Evolutionary conservation across 2,888 invertebrate species (phyloP).

Genomic region (Nephrotoma guestfalica): DNA sequence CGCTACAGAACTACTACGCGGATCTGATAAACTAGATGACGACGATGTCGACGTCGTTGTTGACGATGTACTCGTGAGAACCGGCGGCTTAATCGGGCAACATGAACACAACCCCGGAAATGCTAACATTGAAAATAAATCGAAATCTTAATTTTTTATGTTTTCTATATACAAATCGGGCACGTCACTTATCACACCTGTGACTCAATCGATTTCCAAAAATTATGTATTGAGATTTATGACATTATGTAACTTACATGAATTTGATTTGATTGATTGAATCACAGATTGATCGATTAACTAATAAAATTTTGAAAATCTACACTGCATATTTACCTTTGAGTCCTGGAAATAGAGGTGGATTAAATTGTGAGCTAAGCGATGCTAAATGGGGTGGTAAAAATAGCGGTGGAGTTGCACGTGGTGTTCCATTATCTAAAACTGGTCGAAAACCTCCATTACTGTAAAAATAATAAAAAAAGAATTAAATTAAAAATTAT

Average conservation of each 20-base stretch:
- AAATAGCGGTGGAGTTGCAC: slow-evolving; percentile 58
- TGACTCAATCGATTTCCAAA: not conserved
- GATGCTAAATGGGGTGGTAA: slow-evolving; percentile 68
- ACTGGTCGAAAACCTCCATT: slow-evolving; percentile 44
- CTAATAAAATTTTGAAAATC: not conserved
- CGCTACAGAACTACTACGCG: slow-evolving; percentile 75
- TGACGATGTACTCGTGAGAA: slow-evolving; percentile 17
- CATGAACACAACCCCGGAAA: slow-evolving; percentile 69
- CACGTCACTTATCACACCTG: not conserved
- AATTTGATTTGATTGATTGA: not conserved
- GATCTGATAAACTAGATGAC: slow-evolving; percentile 38
- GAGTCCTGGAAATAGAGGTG: slow-evolving; percentile 64
- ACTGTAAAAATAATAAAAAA: slow-evolving; percentile 30
- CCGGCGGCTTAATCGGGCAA: slow-evolving; percentile 51
- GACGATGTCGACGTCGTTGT: slow-evolving; percentile 20
- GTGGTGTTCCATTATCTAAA: slow-evolving; percentile 37
- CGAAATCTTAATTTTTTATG: not conserved
- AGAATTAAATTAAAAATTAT: not conserved
- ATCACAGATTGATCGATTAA: not conserved
- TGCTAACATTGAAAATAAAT: slow-evolving; percentile 29
- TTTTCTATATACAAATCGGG: not conserved
- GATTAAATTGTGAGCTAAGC: slow-evolving; percentile 56
- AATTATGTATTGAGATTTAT: not conserved
- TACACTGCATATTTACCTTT: slow-evolving; percentile 45
- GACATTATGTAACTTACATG: not conserved